phyloP scores from a whole-genome alignment of 2,113 vertebrate genomes.

The Saccopteryx bilineata region DNA sequence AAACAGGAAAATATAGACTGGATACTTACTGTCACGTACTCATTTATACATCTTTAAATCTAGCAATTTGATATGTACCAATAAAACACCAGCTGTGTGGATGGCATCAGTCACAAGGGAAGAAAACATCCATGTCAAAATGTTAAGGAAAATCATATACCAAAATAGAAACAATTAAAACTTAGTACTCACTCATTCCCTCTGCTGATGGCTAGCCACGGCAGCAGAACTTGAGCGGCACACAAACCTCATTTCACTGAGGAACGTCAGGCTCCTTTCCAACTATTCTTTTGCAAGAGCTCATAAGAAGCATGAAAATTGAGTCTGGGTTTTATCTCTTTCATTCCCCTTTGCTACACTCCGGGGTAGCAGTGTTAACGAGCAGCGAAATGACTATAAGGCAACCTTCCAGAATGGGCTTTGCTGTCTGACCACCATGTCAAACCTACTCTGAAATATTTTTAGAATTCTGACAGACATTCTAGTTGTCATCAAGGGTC shows the following conservation, averaged over 20 bases:
- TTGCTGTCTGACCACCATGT: background rate
- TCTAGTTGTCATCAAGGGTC: background rate
- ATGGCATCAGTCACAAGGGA: background rate
- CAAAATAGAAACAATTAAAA: background rate
- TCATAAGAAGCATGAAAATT: background rate
- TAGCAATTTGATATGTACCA: background rate
- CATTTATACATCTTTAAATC: conserved; percentile 23
- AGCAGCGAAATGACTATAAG: background rate
- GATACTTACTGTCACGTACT: background rate
- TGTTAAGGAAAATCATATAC: background rate
- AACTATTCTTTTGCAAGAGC: background rate
- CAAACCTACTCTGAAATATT: background rate
- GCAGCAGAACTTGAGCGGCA: background rate
- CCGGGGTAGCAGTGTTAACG: background rate
- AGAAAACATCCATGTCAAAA: background rate
- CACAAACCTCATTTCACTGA: background rate
- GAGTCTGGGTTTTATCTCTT: background rate
- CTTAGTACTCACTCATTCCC: background rate
- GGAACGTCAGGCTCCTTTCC: background rate
- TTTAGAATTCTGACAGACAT: conserved; percentile 30
- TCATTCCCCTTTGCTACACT: background rate
- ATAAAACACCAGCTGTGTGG: background rate
- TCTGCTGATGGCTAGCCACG: background rate
- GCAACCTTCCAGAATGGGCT: background rate
- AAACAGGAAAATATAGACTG: conserved; percentile 1